These are phyloP conservation scores for Calyptommatus sinebrachiatus DNA, from an alignment of 2,113 vertebrate genomes.

Conservation along the genomic window DNA sequence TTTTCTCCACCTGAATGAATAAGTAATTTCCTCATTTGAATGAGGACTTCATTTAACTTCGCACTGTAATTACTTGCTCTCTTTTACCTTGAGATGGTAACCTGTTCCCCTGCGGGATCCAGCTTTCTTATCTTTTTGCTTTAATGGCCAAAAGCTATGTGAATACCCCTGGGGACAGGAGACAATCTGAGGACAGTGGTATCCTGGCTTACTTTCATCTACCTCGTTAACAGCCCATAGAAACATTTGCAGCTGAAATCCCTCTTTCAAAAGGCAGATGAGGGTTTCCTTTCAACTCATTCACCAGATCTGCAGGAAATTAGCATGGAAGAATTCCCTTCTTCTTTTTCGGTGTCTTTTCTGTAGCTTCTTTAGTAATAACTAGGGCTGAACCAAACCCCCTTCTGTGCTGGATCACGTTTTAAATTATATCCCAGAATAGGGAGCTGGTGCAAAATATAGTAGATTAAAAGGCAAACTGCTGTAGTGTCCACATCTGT, in stretches of 20 bases:
- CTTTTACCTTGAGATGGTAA: background rate
- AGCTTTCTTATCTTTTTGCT: conserved; percentile 12
- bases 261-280: conserved; percentile 6
- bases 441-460: too few relatives aligned
- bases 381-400: background rate
- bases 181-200: background rate
- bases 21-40: conserved; percentile 18
- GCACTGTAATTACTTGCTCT: background rate
- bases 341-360: background rate
- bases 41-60: conserved; percentile 3
- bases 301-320: conserved; percentile 4
- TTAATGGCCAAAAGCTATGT: background rate
- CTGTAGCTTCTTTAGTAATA: background rate
- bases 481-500: too few relatives aligned
- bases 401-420: too few relatives aligned
- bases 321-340: background rate
- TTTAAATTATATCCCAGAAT: too few relatives aligned
- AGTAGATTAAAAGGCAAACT: too few relatives aligned
- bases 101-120: background rate
- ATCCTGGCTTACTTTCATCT: conserved; percentile 21
- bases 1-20: conserved; percentile 4
- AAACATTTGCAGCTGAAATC: conserved; percentile 17
- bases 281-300: background rate
- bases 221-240: background rate
- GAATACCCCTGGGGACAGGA: conserved; percentile 1